Conservation (phyloP, 2,113 vertebrate genomes). For the Indri indri region DNA sequence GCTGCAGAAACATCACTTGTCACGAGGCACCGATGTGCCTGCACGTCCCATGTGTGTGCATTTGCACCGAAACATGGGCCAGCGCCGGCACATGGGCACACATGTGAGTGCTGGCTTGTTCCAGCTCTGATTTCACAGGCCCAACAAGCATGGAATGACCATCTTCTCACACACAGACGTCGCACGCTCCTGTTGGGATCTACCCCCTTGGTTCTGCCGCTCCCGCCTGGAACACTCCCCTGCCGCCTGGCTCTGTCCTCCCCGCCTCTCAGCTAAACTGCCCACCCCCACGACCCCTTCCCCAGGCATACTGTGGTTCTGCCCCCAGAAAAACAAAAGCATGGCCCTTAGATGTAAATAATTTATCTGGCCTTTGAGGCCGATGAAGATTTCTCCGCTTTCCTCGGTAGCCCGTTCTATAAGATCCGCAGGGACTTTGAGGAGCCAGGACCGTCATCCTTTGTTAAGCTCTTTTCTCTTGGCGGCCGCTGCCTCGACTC, state of each 20-base stretch:
- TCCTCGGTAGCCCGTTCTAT: background rate
- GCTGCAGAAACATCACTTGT: background rate
- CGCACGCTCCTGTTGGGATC: background rate
- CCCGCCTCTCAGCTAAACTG: background rate
- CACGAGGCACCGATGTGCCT: background rate
- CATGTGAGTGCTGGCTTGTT: background rate
- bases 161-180: fast-evolving
- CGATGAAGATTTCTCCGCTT: background rate
- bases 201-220: background rate
- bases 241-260: background rate
- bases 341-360: background rate
- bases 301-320: background rate
- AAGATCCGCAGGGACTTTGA: background rate
- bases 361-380: background rate
- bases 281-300: no score
- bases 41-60: fast-evolving
- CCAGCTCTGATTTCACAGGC: background rate
- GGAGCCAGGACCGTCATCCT: background rate
- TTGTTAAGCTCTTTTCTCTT: background rate
- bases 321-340: background rate
- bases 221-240: background rate
- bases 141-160: background rate
- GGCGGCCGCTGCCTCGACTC: background rate
- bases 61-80: background rate
- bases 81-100: background rate